Evolutionary conservation across 2,888 invertebrate genomes (phyloP).

Genomic region (Cephalotes varians): DNA sequence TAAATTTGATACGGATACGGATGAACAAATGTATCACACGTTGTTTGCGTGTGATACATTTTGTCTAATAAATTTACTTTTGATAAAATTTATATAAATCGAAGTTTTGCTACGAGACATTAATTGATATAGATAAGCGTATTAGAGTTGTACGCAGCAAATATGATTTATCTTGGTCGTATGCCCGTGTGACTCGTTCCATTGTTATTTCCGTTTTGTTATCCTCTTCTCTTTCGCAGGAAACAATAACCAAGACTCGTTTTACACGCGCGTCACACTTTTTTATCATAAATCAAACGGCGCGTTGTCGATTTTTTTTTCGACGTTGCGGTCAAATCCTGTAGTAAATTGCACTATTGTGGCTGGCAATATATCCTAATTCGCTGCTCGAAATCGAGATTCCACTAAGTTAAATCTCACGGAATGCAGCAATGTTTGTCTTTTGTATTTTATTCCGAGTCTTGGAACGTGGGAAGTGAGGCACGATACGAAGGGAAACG

Average conservation of each 20-base stretch:
- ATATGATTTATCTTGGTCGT: slow-evolving; percentile 5
- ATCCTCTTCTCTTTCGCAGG: background rate
- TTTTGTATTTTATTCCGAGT: background rate
- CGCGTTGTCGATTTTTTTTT: slow-evolving; percentile 20
- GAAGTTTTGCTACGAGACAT: background rate
- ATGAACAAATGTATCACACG: background rate
- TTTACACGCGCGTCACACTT: background rate
- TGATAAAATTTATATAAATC: slow-evolving; percentile 24
- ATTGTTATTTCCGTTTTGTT: background rate
- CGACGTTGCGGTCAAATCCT: background rate
- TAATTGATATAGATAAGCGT: slow-evolving; percentile 38
- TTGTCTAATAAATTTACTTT: slow-evolving; percentile 10
- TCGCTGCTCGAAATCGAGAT: background rate
- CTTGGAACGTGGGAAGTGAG: background rate
- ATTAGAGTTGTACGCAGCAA: background rate
- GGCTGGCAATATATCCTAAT: background rate
- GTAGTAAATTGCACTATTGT: background rate
- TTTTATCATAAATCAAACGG: slow-evolving; percentile 31
- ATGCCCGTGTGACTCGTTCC: background rate
- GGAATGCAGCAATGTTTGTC: background rate
- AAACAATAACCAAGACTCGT: slow-evolving; percentile 15
- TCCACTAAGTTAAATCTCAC: background rate
- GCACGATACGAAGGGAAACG: background rate
- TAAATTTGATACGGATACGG: background rate
- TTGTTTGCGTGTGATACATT: background rate